Evolutionary conservation across 2,797 vertebrate species (phyloP).

Genomic region (Cetoscarus ocellatus): DNA sequence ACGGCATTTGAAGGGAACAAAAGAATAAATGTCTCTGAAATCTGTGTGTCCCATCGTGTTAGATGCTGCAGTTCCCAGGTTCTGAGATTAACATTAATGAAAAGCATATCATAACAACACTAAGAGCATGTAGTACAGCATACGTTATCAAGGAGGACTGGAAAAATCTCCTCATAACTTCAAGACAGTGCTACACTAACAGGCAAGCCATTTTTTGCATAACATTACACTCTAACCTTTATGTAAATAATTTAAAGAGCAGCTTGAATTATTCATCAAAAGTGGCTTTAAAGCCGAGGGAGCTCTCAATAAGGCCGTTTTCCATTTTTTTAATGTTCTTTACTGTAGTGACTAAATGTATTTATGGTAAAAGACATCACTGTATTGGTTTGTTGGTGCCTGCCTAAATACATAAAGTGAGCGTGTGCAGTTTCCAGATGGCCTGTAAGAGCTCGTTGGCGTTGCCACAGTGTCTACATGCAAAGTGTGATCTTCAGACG

Average conservation of each 20-base stretch:
- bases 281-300: conserved; percentile 59
- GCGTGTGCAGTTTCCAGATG: conserved; percentile 23
- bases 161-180: conserved; percentile 54
- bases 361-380: conserved; percentile 67
- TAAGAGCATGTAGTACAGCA: conserved; percentile 35
- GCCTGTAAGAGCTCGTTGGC: conserved; percentile 9
- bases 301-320: conserved; percentile 52
- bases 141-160: conserved; percentile 35
- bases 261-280: conserved; percentile 79
- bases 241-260: conserved; percentile 80
- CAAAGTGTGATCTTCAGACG: background rate
- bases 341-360: conserved; percentile 59
- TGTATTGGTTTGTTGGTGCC: conserved; percentile 42
- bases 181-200: conserved; percentile 58
- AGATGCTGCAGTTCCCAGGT: conserved; percentile 15
- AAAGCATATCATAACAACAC: conserved; percentile 47
- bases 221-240: conserved; percentile 74
- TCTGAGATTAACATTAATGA: conserved; percentile 44
- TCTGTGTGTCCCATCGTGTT: conserved; percentile 3
- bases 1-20: conserved; percentile 8
- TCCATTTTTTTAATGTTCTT: conserved; percentile 62
- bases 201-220: conserved; percentile 55
- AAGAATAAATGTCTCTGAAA: conserved; percentile 27
- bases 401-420: conserved; percentile 51
- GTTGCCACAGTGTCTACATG: conserved; percentile 51